These are phyloP conservation scores for Bubalus kerabau DNA, from an alignment of 2,113 vertebrate genomes.

Conservation along the genomic window DNA sequence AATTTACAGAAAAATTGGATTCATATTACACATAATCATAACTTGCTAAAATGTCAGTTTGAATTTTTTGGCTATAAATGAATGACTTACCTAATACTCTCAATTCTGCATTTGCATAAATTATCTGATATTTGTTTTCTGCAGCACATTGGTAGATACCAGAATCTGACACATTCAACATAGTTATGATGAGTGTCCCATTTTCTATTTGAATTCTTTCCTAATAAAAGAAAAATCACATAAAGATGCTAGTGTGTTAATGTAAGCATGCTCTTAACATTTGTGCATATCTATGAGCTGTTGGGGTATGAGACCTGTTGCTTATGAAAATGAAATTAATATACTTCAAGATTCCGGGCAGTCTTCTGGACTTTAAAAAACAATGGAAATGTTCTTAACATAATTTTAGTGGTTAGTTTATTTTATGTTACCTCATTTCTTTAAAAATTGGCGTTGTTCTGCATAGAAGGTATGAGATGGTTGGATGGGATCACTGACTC, in stretches of 20 bases:
- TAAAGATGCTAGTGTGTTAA: background rate
- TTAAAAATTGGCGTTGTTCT: background rate
- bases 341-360: background rate
- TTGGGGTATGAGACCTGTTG: background rate
- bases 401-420: background rate
- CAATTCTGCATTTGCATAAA: slow-evolving; percentile 90
- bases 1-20: background rate
- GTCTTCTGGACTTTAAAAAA: background rate
- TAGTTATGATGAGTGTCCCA: slow-evolving; percentile 83
- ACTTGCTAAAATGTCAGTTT: background rate
- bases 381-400: background rate
- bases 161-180: slow-evolving; percentile 86
- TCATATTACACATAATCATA: background rate
- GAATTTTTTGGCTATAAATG: background rate
- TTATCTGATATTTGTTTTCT: slow-evolving; percentile 85
- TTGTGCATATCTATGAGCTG: background rate
- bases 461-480: background rate
- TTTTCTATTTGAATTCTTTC: slow-evolving; percentile 86
- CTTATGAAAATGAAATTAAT: background rate
- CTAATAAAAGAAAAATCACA: slow-evolving; percentile 74
- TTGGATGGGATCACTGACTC: background rate
- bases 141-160: slow-evolving; percentile 93
- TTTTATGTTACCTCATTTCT: background rate
- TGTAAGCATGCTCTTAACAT: background rate
- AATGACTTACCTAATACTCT: slow-evolving; percentile 89